Base-by-base conservation (phyloP, 2,797 vertebrate genomes). In the Emydoidea blandingii region DNA sequence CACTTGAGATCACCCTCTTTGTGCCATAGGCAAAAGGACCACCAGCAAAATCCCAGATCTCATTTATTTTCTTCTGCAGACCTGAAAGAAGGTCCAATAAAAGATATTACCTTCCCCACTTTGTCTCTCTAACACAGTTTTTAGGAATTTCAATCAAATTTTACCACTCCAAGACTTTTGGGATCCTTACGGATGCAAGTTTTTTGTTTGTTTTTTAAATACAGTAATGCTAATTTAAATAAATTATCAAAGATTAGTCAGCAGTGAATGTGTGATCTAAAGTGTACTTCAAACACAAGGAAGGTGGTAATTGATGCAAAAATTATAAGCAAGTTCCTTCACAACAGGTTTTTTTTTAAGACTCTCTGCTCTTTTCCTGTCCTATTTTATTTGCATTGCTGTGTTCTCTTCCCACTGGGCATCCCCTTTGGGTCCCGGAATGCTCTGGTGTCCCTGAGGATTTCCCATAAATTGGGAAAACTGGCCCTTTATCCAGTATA, bases 191-290 rank as follows among this genome's bases (percentile, higher is more conserved):
- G 11, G 47, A 89, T 89, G 53, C 16, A n/a, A 54, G 6, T 31
- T 94, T 41, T 3, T 81, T 89, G 90, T 74, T 47, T 47, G 27
- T 27, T 15, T 44, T 47, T 78, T 47, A 49, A 78, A 47, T 49
- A 47, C n/a, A 29, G 85, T 79, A 83, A 6, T 34, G 83, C 92
- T 19, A 56, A 91, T 93, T 93, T 88, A 59, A 81, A 29, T 85
- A 41, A 50, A 37, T 44, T 94, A 53, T 23, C 29, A 88, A 92
- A 89, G 62, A 52, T 95, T 92, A 83, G 53, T 87, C 62, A 87
- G 29, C 15, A 93, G 78, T 91, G 41, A 56, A 41, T 82, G 50
- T 91, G 57, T 89, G 65, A 92, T 93, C 47, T 56, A 87, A 41
- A 18, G 72, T 91, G 34, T 82, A 80, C 47, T 52, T 80, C 86